Conservation (phyloP, 2,797 vertebrate species). For the Chaenodraco wilsoni region DNA sequence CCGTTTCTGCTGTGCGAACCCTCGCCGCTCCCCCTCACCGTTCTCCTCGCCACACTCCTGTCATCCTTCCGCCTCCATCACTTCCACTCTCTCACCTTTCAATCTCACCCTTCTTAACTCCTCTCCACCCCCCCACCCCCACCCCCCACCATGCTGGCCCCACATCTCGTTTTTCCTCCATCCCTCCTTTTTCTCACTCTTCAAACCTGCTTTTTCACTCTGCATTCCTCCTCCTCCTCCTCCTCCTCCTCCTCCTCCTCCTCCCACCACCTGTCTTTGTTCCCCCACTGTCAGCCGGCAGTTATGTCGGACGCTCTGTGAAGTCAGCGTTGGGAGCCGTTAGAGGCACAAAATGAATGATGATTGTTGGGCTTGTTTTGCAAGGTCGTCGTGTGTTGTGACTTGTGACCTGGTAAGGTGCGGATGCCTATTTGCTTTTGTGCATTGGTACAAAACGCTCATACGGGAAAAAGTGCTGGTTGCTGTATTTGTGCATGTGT, state of each 20-base stretch:
- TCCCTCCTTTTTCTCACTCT: constrained; percentile 12
- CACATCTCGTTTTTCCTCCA: background rate
- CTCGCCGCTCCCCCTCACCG: constrained; percentile 17
- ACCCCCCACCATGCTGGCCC: background rate
- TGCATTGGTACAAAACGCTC: constrained; percentile 49
- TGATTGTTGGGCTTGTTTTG: constrained; percentile 60
- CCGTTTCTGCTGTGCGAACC: constrained; percentile 20
- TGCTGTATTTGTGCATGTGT: constrained; percentile 19
- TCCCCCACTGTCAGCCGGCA: constrained; percentile 50
- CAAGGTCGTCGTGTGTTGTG: constrained; percentile 63
- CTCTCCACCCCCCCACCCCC: constrained; percentile 11
- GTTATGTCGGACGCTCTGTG: constrained; percentile 36
- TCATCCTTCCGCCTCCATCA: constrained; percentile 24
- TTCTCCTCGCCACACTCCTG: constrained; percentile 15
- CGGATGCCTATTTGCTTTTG: constrained; percentile 37
- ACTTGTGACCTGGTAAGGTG: constrained; percentile 67
- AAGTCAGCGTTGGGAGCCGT: constrained; percentile 40
- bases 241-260: background rate
- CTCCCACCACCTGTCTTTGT: constrained; percentile 62
- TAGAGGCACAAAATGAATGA: constrained; percentile 50
- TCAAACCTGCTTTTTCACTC: constrained; percentile 27
- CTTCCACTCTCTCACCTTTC: constrained; percentile 39
- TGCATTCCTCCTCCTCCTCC: background rate
- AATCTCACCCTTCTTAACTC: constrained; percentile 24
- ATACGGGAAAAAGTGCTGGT: constrained; percentile 18